Evolutionary conservation across 2,888 invertebrate species (phyloP).

Genomic region (Chirona hameri): DNA sequence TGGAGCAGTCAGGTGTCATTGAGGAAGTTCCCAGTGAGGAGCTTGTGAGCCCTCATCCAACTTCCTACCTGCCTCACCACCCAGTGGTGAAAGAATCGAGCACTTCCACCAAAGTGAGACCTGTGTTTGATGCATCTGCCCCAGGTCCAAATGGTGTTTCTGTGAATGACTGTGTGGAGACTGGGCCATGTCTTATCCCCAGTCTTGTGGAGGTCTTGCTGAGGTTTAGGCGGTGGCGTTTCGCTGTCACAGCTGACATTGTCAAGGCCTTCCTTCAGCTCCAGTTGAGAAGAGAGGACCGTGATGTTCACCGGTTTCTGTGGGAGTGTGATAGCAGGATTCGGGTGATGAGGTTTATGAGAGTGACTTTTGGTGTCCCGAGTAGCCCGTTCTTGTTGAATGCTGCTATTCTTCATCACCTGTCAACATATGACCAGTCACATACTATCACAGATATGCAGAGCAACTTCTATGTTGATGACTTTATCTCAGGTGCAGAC

Average conservation of each 20-base stretch:
- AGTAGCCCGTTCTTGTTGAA: too few species aligned
- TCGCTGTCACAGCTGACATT: too few species aligned
- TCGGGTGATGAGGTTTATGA: neutral
- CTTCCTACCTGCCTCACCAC: neutral
- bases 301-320: neutral
- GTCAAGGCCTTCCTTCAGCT: too few species aligned
- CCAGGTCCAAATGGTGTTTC: neutral
- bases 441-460: neutral
- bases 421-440: neutral
- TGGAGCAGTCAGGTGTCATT: neutral
- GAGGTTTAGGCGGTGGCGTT: too few species aligned
- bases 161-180: neutral
- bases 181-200: neutral
- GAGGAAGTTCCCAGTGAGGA: neutral
- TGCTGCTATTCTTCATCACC: neutral
- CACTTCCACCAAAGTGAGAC: neutral
- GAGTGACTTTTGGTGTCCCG: neutral
- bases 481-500: neutral
- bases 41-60: neutral
- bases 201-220: neutral
- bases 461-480: neutral
- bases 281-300: too few species aligned
- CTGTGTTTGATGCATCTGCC: neutral
- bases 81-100: neutral
- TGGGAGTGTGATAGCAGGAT: neutral